A percentile compares a stretch with the other conserved stretches of the same genome.
phyloP scores from a whole-genome alignment of 2,888 invertebrate species.

The Ectemnius lituratus region DNA sequence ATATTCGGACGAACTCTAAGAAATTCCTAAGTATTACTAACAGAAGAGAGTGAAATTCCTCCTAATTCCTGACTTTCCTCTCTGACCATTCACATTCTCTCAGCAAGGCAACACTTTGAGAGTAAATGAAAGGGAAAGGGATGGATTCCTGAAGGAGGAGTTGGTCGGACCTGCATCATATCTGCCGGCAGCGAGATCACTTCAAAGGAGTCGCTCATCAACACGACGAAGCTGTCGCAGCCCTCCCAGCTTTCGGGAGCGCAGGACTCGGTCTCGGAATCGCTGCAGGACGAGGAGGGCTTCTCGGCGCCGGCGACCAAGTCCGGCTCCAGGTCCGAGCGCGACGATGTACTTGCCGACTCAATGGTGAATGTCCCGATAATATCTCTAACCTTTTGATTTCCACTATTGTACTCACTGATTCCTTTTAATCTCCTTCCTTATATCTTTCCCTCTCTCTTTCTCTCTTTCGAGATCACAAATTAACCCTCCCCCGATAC shows the following conservation, averaged over 20 bases:
- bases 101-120: not conserved
- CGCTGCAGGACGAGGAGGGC: slow-evolving; percentile 52
- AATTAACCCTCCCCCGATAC: too few relatives aligned
- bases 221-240: slow-evolving; percentile 75
- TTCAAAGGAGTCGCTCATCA: slow-evolving; percentile 77
- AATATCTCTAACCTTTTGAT: slow-evolving; percentile 28
- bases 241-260: slow-evolving; percentile 50
- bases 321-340: slow-evolving; percentile 74
- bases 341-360: slow-evolving; percentile 75
- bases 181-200: slow-evolving; percentile 77
- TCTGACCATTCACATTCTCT: not conserved
- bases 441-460: too few relatives aligned
- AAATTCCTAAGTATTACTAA: too few relatives aligned
- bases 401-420: slow-evolving; percentile 28
- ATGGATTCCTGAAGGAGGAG: not conserved
- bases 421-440: not conserved
- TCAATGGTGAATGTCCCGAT: slow-evolving; percentile 72
- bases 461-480: too few relatives aligned
- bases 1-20: too few relatives aligned
- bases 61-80: not conserved
- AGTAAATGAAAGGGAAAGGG: not conserved
- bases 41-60: too few relatives aligned
- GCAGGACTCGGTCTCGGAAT: slow-evolving; percentile 56
- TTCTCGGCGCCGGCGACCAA: slow-evolving; percentile 56
- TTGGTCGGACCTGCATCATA: slow-evolving; percentile 72